A percentile compares a stretch with the other conserved stretches of the same genome.
Evolutionary conservation across 2,888 invertebrate species (phyloP).

Genomic region (Drosophila peninsularis): DNA sequence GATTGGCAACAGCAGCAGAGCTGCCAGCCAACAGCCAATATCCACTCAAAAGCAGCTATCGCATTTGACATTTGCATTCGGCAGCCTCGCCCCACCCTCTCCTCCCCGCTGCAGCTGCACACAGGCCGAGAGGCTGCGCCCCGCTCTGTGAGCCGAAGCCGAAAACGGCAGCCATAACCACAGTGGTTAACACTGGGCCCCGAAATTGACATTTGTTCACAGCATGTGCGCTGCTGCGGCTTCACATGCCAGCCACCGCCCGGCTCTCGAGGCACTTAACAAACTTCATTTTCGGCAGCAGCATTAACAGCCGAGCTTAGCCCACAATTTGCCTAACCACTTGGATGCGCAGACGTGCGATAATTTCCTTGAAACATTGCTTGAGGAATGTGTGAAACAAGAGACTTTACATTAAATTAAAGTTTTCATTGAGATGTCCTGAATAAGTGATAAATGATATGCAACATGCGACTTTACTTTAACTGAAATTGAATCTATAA

Average conservation of each 20-base stretch:
- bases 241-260: not conserved
- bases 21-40: conserved; percentile 15
- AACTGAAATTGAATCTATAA: not conserved
- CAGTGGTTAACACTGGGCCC: conserved; percentile 6
- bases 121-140: not conserved
- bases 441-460: too few relatives aligned
- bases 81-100: not conserved
- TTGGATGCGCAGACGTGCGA: not conserved
- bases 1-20: conserved; percentile 48
- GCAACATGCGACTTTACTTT: not conserved
- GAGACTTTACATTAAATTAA: not conserved
- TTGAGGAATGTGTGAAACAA: not conserved
- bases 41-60: conserved; percentile 14
- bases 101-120: not conserved
- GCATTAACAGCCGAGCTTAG: not conserved
- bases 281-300: not conserved
- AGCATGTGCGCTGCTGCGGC: conserved; percentile 9
- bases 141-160: not conserved
- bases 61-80: conserved; percentile 55
- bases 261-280: not conserved
- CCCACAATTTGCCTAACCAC: not conserved
- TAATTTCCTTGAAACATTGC: not conserved
- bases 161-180: conserved; percentile 16
- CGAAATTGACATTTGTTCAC: conserved; percentile 12
- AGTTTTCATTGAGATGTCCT: too few relatives aligned